phyloP scores from a whole-genome alignment of 2,113 vertebrate species.

The Cynopterus brachyotis region DNA sequence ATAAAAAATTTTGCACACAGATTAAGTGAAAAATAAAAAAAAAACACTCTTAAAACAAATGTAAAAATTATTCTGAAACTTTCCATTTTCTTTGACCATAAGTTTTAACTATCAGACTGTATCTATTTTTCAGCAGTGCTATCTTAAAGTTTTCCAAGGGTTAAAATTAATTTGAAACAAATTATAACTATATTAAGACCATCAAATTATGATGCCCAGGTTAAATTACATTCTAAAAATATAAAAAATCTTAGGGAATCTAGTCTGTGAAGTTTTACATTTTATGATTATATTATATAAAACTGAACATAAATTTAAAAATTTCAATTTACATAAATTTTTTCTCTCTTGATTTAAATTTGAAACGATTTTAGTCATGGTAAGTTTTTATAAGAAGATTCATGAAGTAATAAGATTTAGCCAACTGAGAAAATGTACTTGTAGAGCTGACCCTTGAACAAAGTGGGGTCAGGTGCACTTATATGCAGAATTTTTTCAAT shows the following conservation, averaged over 20 bases:
- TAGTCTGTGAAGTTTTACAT: neutral
- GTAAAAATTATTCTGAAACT: neutral
- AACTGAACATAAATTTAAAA: neutral
- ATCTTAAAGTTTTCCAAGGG: neutral
- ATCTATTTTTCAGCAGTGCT: neutral
- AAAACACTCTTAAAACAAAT: neutral
- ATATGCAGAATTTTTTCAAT: neutral
- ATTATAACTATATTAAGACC: neutral
- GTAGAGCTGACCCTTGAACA: neutral
- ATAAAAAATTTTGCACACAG: too few species aligned
- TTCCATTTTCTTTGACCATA: neutral
- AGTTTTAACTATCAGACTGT: neutral
- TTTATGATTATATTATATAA: constrained; percentile 30
- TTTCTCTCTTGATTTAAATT: neutral
- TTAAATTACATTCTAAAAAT: constrained; percentile 32
- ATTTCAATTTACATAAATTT: neutral
- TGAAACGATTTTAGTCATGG: neutral
- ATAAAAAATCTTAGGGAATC: neutral
- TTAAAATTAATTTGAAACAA: constrained; percentile 37
- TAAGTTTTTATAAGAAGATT: constrained; percentile 24
- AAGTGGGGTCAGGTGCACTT: neutral
- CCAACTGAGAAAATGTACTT: neutral
- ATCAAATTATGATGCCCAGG: neutral
- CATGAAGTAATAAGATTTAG: neutral
- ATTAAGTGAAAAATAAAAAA: too few species aligned